These are phyloP conservation scores for Dipus sagitta DNA, from an alignment of 2,797 vertebrate species.

Conservation along the genomic window DNA sequence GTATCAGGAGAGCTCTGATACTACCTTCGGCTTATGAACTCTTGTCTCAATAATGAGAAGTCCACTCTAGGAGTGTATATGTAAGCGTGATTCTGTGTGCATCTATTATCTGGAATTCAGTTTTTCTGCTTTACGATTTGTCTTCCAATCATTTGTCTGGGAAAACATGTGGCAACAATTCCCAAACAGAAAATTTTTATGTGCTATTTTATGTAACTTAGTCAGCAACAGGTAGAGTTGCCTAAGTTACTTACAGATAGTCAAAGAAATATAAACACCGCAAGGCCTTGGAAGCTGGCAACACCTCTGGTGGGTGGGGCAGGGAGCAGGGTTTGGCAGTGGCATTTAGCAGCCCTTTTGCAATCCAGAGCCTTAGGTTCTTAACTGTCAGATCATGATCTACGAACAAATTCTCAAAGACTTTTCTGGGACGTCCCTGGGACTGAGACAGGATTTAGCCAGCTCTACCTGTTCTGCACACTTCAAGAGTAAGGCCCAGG, in stretches of 20 bases:
- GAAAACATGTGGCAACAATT: conserved; percentile 10
- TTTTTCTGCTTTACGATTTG: conserved; percentile 42
- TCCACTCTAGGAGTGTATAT: neutral
- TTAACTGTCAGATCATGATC: conserved; percentile 26
- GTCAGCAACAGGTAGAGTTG: conserved; percentile 34
- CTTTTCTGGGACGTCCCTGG: conserved; percentile 22
- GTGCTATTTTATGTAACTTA: conserved; percentile 32
- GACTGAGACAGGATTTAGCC: conserved; percentile 9
- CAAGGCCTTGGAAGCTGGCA: conserved; percentile 5
- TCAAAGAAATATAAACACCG: conserved; percentile 47
- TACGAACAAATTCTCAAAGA: conserved; percentile 33
- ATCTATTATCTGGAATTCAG: neutral
- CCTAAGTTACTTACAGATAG: conserved; percentile 42
- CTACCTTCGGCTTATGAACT: neutral
- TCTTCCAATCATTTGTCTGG: conserved; percentile 47
- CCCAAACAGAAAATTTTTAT: conserved; percentile 15
- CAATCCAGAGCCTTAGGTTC: conserved; percentile 47
- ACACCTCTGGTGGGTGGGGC: conserved; percentile 22
- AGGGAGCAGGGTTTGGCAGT: conserved; percentile 40
- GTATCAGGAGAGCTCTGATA: neutral
- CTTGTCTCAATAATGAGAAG: neutral
- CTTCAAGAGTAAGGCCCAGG: neutral
- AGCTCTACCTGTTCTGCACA: neutral
- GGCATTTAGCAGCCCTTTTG: conserved; percentile 42
- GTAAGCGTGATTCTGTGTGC: too few species aligned